A percentile compares a stretch with the other conserved stretches of the same genome.
These are phyloP conservation scores for Telmatochromis sp. DNA, from an alignment of 2,113 vertebrate species.

Conservation along the genomic window DNA sequence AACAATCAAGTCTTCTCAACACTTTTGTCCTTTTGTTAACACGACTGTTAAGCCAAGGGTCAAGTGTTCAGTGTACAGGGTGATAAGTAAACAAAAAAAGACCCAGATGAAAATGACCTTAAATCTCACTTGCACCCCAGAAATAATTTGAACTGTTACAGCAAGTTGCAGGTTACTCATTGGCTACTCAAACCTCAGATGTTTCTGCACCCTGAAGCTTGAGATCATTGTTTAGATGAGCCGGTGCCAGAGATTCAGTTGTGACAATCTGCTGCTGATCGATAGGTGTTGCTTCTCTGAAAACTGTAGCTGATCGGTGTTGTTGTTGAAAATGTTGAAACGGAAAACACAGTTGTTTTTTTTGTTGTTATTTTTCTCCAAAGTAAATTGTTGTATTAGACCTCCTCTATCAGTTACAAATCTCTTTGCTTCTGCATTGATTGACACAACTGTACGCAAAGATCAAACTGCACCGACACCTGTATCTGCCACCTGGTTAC, in stretches of 20 bases:
- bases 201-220: not conserved
- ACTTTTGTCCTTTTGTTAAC: not conserved
- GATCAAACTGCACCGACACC: fast-evolving
- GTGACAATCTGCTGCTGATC: not conserved
- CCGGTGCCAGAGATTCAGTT: not conserved
- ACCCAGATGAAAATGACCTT: not conserved
- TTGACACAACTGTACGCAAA: not conserved
- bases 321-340: not conserved
- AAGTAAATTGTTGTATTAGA: not conserved
- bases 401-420: not conserved
- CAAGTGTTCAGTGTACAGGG: not conserved
- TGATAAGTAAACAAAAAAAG: not conserved
- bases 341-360: not conserved
- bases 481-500: fast-evolving
- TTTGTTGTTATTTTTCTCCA: not conserved
- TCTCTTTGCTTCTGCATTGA: not conserved
- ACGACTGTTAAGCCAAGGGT: not conserved
- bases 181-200: not conserved
- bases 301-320: not conserved
- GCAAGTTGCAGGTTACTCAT: not conserved
- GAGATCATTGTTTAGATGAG: not conserved
- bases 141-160: not conserved
- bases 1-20: not conserved
- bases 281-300: not conserved
- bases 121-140: not conserved